A percentile compares a stretch with the other conserved stretches of the same genome.
These are phyloP conservation scores for Electrona antarctica DNA, from an alignment of 2,113 vertebrate genomes.

Conservation along the genomic window DNA sequence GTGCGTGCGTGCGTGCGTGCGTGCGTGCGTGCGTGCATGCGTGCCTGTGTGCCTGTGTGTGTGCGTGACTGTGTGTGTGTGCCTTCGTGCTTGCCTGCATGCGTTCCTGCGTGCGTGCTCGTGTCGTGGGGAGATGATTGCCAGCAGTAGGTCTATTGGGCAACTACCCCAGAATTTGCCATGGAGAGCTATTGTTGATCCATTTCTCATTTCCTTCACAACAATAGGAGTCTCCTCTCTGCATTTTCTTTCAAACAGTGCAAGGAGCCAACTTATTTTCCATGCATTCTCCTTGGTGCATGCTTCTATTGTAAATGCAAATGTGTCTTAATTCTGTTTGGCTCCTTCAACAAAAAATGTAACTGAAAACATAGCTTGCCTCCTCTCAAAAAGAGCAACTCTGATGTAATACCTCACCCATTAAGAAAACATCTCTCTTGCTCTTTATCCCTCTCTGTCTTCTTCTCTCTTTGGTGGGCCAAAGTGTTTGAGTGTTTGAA, in stretches of 20 bases:
- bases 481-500: constrained; percentile 43
- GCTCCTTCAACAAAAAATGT: constrained; percentile 45
- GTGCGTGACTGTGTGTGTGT: too few relatives aligned
- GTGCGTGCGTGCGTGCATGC: neutral
- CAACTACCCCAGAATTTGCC: constrained; percentile 36
- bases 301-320: constrained; percentile 14
- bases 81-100: neutral
- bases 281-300: constrained; percentile 45
- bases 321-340: constrained; percentile 33
- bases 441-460: neutral
- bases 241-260: constrained; percentile 18
- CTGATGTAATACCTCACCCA: constrained; percentile 42
- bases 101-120: neutral
- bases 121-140: neutral
- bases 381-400: neutral
- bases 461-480: neutral
- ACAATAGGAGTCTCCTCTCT: constrained; percentile 47
- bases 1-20: neutral
- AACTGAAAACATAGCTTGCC: constrained; percentile 35
- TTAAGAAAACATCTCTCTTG: constrained; percentile 18
- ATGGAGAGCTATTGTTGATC: constrained; percentile 50
- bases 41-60: too few relatives aligned
- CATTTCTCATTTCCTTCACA: constrained; percentile 50
- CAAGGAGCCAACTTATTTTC: constrained; percentile 31
- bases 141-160: constrained; percentile 29